These are phyloP conservation scores for Aspidiotus rigidus DNA, from an alignment of 2,888 invertebrate genomes.

Conservation along the genomic window DNA sequence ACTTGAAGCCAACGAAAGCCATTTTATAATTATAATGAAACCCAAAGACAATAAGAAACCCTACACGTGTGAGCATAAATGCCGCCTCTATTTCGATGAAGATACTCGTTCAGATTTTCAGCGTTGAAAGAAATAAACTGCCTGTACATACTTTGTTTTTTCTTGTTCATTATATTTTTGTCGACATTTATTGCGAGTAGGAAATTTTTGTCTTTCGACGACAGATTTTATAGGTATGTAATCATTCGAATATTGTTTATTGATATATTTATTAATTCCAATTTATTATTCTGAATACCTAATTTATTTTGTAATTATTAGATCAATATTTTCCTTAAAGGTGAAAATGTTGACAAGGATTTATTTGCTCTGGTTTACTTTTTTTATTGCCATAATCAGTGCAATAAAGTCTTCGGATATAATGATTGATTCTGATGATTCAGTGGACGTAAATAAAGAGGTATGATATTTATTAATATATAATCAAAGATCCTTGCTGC, in stretches of 20 bases:
- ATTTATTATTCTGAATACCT: not conserved
- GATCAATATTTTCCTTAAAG: too few species aligned
- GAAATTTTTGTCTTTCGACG: not conserved
- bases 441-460: slow-evolving; percentile 11
- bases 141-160: too few species aligned
- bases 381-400: not conserved
- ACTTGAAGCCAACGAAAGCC: not conserved
- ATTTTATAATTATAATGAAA: too few species aligned
- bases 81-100: too few species aligned
- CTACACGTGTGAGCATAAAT: too few species aligned
- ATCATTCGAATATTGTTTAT: not conserved
- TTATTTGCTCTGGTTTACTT: not conserved
- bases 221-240: not conserved
- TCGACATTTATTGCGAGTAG: too few species aligned
- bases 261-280: not conserved
- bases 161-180: too few species aligned
- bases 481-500: too few species aligned
- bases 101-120: too few species aligned
- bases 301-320: not conserved
- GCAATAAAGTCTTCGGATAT: slow-evolving; percentile 9
- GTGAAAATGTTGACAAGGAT: slow-evolving; percentile 3
- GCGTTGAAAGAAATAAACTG: too few species aligned
- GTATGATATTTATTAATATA: slow-evolving; percentile 13
- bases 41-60: too few species aligned
- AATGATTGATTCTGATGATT: slow-evolving; percentile 21